Percentiles rank a stretch among this genome's conserved stretches.
phyloP scores from a whole-genome alignment of 2,113 vertebrate genomes.

The Mustela nigripes region DNA sequence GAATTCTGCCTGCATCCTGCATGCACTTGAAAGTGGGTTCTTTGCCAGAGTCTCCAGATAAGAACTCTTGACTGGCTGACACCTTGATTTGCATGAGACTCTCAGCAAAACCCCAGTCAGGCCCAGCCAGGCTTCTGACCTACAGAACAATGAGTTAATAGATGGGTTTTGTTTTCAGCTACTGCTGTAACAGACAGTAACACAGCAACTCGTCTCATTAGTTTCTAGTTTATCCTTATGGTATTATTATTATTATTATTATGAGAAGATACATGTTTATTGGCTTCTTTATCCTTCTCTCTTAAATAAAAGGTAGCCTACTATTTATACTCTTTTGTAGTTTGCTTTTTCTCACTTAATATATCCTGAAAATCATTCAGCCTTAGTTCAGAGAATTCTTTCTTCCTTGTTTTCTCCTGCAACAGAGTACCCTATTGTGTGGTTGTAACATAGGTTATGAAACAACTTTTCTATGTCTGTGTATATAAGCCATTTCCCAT shows the following conservation, averaged over 20 bases:
- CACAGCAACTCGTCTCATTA: neutral
- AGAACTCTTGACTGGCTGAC: neutral
- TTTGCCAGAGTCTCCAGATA: neutral
- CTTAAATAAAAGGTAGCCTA: conserved; percentile 4
- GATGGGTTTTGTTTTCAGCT: neutral
- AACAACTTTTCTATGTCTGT: neutral
- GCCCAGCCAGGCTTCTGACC: neutral
- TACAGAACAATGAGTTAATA: neutral
- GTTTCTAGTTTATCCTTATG: neutral
- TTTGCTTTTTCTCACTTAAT: neutral
- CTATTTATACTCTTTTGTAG: neutral
- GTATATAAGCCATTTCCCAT: neutral
- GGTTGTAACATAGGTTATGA: neutral
- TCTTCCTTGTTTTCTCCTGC: neutral
- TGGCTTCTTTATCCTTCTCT: neutral
- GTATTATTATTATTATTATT: neutral
- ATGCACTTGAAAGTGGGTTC: neutral
- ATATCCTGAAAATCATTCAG: neutral
- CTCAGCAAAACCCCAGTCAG: neutral
- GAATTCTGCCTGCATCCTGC: neutral
- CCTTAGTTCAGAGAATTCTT: neutral
- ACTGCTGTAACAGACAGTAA: neutral
- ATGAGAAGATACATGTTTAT: neutral
- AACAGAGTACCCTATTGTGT: neutral
- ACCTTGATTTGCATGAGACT: neutral